A percentile compares a stretch with the other conserved stretches of the same genome.
phyloP scores from a whole-genome alignment of 1,140 invertebrate species.

The Helicoverpa zea region DNA sequence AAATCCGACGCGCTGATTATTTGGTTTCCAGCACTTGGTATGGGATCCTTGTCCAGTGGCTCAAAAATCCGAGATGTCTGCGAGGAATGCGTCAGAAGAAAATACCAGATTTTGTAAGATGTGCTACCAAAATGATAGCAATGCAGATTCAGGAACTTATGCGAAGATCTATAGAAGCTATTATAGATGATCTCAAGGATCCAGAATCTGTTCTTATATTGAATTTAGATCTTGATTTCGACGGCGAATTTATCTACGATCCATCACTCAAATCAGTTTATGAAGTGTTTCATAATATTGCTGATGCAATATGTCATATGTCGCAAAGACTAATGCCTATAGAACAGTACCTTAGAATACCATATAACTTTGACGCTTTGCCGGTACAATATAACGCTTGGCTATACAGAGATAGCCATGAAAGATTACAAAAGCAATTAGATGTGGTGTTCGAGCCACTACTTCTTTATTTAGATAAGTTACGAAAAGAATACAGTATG shows the following conservation, averaged over 20 bases:
- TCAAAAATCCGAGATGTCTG: slow-evolving; percentile 81
- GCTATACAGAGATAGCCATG: slow-evolving; percentile 77
- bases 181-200: slow-evolving; percentile 77
- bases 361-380: slow-evolving; percentile 75
- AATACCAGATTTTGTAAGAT: slow-evolving; percentile 75
- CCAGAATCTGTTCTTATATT: slow-evolving; percentile 76
- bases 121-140: slow-evolving; percentile 82
- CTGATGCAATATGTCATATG: slow-evolving; percentile 79
- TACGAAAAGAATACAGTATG: slow-evolving; percentile 77
- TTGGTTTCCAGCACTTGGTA: slow-evolving; percentile 84
- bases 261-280: slow-evolving; percentile 83
- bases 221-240: slow-evolving; percentile 81
- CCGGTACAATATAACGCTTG: slow-evolving; percentile 82
- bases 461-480: slow-evolving; percentile 71
- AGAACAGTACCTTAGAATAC: slow-evolving; percentile 82
- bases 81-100: slow-evolving; percentile 75
- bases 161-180: slow-evolving; percentile 80
- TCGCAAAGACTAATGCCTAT: slow-evolving; percentile 85
- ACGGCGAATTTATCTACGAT: slow-evolving; percentile 82
- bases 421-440: slow-evolving; percentile 76
- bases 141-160: slow-evolving; percentile 86
- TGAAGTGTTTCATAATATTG: slow-evolving; percentile 80
- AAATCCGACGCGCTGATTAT: slow-evolving; percentile 81
- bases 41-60: slow-evolving; percentile 77
- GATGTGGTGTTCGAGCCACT: slow-evolving; percentile 76